Evolutionary conservation across 2,113 vertebrate species (phyloP).

Genomic region (Phylloscopus trochiloides): DNA sequence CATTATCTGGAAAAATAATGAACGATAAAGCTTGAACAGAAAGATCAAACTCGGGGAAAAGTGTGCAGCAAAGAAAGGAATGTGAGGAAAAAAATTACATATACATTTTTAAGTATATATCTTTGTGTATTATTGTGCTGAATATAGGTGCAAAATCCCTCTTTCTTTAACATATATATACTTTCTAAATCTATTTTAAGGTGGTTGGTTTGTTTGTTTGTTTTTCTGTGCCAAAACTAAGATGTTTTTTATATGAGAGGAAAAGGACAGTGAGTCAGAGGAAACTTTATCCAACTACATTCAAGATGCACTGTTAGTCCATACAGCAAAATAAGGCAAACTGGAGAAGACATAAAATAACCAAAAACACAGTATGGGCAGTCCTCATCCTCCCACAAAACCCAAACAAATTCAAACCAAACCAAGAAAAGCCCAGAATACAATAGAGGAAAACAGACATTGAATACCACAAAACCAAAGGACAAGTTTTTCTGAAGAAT

Average conservation of each 20-base stretch:
- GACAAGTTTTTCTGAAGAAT: background rate
- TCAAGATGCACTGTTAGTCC: background rate
- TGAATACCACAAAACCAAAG: background rate
- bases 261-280: background rate
- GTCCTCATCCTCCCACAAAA: background rate
- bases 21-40: background rate
- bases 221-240: background rate
- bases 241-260: background rate
- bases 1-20: background rate
- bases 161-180: background rate
- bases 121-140: background rate
- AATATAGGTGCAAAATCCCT: background rate
- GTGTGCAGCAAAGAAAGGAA: background rate
- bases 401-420: background rate
- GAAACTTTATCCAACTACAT: background rate
- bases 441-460: background rate
- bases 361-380: background rate
- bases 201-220: too few relatives aligned
- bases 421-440: rapidly evolving
- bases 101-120: background rate
- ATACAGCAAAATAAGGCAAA: background rate
- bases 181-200: background rate
- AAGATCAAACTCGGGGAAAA: background rate
- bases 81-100: background rate
- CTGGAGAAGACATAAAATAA: background rate